Percentiles rank a stretch among this genome's conserved stretches.
These are phyloP conservation scores for Norana najaformis DNA, from an alignment of 2,888 invertebrate genomes.

Conservation along the genomic window DNA sequence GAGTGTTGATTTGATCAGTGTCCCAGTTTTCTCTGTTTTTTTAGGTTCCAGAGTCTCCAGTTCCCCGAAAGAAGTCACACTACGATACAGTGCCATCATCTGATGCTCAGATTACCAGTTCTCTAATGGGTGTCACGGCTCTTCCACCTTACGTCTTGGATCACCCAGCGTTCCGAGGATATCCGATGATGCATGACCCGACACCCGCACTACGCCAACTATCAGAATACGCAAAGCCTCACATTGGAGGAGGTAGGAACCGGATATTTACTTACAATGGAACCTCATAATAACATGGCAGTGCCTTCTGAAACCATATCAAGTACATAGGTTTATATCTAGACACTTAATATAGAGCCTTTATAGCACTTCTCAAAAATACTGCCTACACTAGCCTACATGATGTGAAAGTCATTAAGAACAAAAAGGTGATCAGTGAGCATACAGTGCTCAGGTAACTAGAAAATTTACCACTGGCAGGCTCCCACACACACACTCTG, in stretches of 20 bases:
- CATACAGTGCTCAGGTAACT: no score
- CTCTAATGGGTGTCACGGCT: conserved; percentile 35
- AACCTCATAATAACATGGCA: no score
- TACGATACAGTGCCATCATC: conserved; percentile 24
- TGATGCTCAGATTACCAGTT: conserved; percentile 45
- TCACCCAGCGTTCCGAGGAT: conserved; percentile 33
- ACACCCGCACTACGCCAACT: conserved; percentile 90
- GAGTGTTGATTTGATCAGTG: background rate
- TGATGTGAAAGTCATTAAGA: no score
- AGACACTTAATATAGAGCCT: no score
- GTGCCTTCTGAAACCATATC: no score
- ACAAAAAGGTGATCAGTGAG: no score
- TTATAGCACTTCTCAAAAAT: no score
- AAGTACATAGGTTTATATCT: no score
- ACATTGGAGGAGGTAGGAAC: conserved; percentile 25
- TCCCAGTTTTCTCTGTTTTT: background rate
- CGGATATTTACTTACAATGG: background rate
- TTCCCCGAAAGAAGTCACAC: conserved; percentile 18
- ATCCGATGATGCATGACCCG: conserved; percentile 37
- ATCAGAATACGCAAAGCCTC: conserved; percentile 64
- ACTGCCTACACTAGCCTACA: no score
- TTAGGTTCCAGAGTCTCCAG: conserved; percentile 6
- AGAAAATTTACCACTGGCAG: background rate
- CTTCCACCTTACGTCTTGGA: conserved; percentile 31
- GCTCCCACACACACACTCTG: no score